These are phyloP conservation scores for Neolamprologus falcicula DNA, from an alignment of 2,113 vertebrate genomes.

Conservation along the genomic window DNA sequence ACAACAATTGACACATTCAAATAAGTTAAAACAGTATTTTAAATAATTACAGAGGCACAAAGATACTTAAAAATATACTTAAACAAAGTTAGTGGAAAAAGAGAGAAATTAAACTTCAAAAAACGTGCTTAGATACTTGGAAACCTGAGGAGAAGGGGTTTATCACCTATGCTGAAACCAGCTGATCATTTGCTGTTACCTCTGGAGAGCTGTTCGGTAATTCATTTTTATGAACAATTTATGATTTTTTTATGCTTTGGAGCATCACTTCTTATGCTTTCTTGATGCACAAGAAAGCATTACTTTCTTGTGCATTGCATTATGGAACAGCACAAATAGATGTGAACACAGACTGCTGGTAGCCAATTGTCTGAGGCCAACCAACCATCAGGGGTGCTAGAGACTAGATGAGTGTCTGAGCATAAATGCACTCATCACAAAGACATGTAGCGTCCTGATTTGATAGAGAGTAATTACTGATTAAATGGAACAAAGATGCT, in stretches of 20 bases:
- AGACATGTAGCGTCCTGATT: neutral
- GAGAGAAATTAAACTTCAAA: rapidly evolving
- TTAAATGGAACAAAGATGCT: neutral
- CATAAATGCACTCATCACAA: neutral
- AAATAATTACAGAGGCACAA: neutral
- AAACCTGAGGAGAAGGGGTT: neutral
- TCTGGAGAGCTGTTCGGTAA: neutral
- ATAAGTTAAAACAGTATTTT: neutral
- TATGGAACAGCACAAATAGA: neutral
- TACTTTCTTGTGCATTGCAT: neutral
- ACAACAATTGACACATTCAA: neutral
- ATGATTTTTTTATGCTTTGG: neutral
- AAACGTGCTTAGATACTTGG: neutral
- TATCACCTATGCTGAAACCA: neutral
- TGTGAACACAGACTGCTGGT: neutral
- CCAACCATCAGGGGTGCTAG: neutral
- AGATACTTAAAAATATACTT: neutral
- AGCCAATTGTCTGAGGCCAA: neutral
- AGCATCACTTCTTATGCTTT: neutral
- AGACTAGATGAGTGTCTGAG: neutral
- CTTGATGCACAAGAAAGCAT: neutral
- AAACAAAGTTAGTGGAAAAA: neutral
- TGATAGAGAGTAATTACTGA: neutral
- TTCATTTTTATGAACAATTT: neutral
- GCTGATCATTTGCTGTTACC: neutral